Base-by-base conservation (phyloP, 1,140 invertebrate species). In the Lordiphosa clarofinis region DNA sequence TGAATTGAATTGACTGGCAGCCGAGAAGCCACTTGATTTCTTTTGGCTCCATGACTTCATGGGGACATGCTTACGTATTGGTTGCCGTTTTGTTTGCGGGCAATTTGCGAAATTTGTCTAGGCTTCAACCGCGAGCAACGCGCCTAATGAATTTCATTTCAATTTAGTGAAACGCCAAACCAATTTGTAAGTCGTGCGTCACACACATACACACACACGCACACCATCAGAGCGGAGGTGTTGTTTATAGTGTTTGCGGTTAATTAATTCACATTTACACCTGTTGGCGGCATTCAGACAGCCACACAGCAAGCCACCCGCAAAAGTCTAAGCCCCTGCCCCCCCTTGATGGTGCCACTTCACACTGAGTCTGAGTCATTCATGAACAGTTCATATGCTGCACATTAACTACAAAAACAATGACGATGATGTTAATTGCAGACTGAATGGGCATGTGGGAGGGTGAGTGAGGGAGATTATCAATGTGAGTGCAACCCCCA, bases 181-280 rank as follows among this genome's bases (percentile, higher is more conserved):
- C 76, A 82, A 81, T 81, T 82, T 82, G 76, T 82, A 71, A 59
- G 47, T 36, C 36, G 48, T 38, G 63, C 64, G 44, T 54, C 39
- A 56, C 43, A 57, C 53, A 66, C 60, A n/a, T n/a, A 39, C 24
- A 31, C 40, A 48, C 49, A 49, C 37, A 33, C 38, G 50, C 40
- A 39, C 35, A 58, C 49, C 37, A 35, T 38, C 36, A 42, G 13
- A 12, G 60, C 33, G 40, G 59, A 76, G 72, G 68, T 71, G 76
- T 78, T 87, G 82, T 74, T 87, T 87, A 87, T 87, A 87, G 75
- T 87, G 79, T 81, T 86, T 86, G 84, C 73, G 79, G 86, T 87
- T 87, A 87, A 87, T 87, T 87, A 87, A 82, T 87, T 86, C 75
- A 81, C 73, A 82, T 78, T 87, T 87, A 82, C 86, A 87, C 86